These are phyloP conservation scores for Anas flavirostris DNA, from an alignment of 2,797 vertebrate species.

Conservation along the genomic window DNA sequence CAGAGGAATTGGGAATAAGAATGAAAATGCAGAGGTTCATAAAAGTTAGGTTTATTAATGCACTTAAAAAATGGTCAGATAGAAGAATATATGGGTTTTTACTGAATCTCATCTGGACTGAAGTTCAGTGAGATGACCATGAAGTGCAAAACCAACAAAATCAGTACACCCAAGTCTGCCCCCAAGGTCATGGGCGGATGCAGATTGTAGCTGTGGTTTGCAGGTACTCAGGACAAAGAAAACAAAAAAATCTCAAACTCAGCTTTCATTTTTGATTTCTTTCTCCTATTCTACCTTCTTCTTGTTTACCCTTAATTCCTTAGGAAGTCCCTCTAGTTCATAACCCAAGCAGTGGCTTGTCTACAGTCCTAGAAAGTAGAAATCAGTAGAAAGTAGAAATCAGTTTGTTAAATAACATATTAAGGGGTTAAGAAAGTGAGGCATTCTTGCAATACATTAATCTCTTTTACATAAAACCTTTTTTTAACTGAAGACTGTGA, in stretches of 20 bases:
- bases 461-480: background rate
- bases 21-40: constrained; percentile 2
- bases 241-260: background rate
- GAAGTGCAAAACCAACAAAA: background rate
- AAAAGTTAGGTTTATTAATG: background rate
- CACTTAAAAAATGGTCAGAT: background rate
- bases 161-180: background rate
- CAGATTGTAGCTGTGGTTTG: background rate
- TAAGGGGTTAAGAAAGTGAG: background rate
- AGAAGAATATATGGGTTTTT: background rate
- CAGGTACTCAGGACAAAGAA: background rate
- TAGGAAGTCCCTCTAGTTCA: background rate
- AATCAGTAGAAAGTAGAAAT: background rate
- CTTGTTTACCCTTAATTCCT: background rate
- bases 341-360: background rate
- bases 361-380: background rate
- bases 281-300: background rate
- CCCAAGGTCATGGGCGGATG: background rate
- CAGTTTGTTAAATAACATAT: background rate
- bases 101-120: background rate
- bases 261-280: background rate
- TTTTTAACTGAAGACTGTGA: background rate
- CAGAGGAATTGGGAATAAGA: background rate
- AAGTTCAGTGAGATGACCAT: background rate
- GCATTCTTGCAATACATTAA: background rate